These are phyloP conservation scores for Xenotilapia caudafasciata DNA, from an alignment of 2,113 vertebrate species.

Conservation along the genomic window DNA sequence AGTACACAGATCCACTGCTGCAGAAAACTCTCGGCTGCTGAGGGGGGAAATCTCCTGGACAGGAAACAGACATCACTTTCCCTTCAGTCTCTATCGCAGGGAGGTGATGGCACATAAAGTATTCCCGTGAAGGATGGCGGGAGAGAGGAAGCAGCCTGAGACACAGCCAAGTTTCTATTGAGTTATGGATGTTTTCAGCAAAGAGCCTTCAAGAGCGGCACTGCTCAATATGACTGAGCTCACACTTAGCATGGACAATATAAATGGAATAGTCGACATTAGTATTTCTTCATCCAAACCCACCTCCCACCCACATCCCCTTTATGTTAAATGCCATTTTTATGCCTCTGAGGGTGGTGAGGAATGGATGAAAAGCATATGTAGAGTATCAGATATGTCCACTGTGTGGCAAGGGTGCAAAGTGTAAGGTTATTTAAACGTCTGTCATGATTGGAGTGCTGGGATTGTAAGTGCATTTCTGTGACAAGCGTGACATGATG, in stretches of 20 bases:
- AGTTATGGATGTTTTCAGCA: slow-evolving; percentile 49
- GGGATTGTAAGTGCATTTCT: slow-evolving; percentile 11
- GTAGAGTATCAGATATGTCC: not conserved
- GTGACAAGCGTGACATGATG: slow-evolving; percentile 50
- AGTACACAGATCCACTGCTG: not conserved
- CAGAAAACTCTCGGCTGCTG: not conserved
- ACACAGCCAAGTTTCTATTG: slow-evolving; percentile 49
- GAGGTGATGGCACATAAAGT: slow-evolving; percentile 48
- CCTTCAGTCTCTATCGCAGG: not conserved
- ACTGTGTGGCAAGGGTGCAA: not conserved
- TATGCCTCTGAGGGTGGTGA: not conserved
- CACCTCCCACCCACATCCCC: not conserved
- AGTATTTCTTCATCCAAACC: slow-evolving; percentile 20
- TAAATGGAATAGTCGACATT: slow-evolving; percentile 42
- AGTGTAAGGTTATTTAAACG: slow-evolving; percentile 22
- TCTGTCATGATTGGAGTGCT: slow-evolving; percentile 21
- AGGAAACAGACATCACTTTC: slow-evolving; percentile 31
- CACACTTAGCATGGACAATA: slow-evolving; percentile 25
- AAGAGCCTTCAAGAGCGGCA: slow-evolving; percentile 40
- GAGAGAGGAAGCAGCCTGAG: slow-evolving; percentile 29
- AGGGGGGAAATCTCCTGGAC: slow-evolving; percentile 11
- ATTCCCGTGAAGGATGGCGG: slow-evolving; percentile 39
- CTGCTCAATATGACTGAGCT: slow-evolving; percentile 43
- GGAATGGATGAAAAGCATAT: not conserved
- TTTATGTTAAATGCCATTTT: slow-evolving; percentile 6